Evolutionary conservation across 2,888 invertebrate genomes (phyloP), one percentile per base, ranked within the genome.

Genomic region (Temnothorax unifasciatus): DNA sequence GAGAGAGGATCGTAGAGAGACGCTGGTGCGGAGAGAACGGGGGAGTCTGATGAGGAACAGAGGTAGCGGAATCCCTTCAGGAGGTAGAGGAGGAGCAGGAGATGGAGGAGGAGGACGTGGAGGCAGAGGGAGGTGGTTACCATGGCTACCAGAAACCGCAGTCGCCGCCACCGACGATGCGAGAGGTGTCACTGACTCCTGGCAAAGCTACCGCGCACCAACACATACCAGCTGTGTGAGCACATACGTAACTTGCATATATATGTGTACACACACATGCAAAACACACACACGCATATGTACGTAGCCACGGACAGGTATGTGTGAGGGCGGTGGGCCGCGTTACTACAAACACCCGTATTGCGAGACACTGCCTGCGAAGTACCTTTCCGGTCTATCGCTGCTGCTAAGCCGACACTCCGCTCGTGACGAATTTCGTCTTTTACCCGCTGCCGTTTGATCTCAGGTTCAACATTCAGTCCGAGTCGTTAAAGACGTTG

Each of bases 111-210:
- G 87, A 76, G 85, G 73, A 61, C 84, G 85, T 73, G 54, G 83
- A 74, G 84, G 87, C 82, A 81, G 86, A 84, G 83, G 89, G 89
- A 89, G 92, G 87, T 92, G 93, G 94, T 95, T 94, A 91, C 94
- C 94, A 94, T 94, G 94, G 92, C 92, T 94, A 94, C 94, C 92
- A 92, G 92, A 93, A 93, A 94, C 94, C 94, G 93, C 93, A 93
- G 93, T 91, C 92, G 89, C 93, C 93, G 92, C 89, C 92, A 91
- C 89, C 92, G 92, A 92, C 94, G 94, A 94, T 94, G 92, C 91
- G 91, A 93, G 93, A 94, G 94, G 94, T 94, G 94, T 94, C 94
- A 94, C 94, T 95, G 94, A 94, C 94, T 94, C 93, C 94, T 93
- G 93, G 93, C 91, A 90, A 90, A 92, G 88, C 89, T 89, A 89